A percentile compares a stretch with the other conserved stretches of the same genome.
Evolutionary conservation across 2,888 invertebrate genomes (phyloP).

Genomic region (Unio delphinus): DNA sequence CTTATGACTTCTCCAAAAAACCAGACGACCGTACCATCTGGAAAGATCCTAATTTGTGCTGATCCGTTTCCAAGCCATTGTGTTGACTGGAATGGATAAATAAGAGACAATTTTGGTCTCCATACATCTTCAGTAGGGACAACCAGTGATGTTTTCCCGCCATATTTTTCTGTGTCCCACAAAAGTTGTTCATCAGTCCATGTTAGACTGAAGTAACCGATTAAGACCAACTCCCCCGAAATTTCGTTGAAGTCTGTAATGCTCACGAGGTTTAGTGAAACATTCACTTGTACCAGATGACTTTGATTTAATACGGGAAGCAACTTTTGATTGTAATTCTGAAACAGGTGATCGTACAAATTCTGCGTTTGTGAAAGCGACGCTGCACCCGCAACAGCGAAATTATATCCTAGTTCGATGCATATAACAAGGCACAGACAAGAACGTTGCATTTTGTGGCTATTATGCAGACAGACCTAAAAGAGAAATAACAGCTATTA

Average conservation of each 20-base stretch:
- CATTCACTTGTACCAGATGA: background rate
- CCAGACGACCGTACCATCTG: constrained; percentile 12
- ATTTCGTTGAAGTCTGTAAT: constrained; percentile 23
- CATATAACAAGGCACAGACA: too few species aligned
- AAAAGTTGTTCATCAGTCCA: constrained; percentile 17
- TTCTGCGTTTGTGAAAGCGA: background rate
- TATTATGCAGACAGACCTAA: too few species aligned
- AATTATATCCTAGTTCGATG: too few species aligned
- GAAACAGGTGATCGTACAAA: constrained; percentile 9
- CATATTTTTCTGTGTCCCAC: constrained; percentile 14
- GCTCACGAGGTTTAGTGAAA: constrained; percentile 4
- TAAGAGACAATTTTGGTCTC: constrained; percentile 12
- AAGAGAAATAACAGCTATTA: too few species aligned
- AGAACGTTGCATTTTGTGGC: too few species aligned
- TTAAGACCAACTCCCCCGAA: constrained; percentile 13
- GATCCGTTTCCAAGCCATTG: constrained; percentile 8
- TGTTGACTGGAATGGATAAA: constrained; percentile 2
- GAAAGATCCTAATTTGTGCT: constrained; percentile 3
- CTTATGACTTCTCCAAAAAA: constrained; percentile 9
- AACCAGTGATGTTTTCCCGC: constrained; percentile 3
- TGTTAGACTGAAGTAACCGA: background rate
- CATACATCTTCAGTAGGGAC: constrained; percentile 13
- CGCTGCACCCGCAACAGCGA: background rate
- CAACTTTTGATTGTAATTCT: constrained; percentile 8
- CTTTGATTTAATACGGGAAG: constrained; percentile 5